These are phyloP conservation scores for Anarsia innoxiella DNA, from an alignment of 2,888 invertebrate species.

Conservation along the genomic window DNA sequence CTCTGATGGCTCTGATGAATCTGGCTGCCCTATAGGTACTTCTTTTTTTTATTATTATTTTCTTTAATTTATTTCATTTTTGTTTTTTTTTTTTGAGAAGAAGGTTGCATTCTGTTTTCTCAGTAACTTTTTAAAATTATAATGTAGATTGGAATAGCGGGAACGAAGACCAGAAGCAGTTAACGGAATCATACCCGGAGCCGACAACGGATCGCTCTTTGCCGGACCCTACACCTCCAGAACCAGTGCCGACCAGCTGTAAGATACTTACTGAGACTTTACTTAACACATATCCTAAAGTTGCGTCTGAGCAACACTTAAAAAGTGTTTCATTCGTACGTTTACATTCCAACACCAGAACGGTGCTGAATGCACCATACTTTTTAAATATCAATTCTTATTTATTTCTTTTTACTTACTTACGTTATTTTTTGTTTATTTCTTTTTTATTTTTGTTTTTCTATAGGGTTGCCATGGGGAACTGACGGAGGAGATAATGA, in stretches of 20 bases:
- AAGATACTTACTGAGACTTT: too few species aligned
- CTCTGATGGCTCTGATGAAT: constrained; percentile 58
- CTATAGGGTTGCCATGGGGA: constrained; percentile 8
- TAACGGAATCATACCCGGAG: neutral
- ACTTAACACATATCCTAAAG: too few species aligned
- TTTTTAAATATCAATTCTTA: neutral
- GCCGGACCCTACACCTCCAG: neutral
- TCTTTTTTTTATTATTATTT: constrained; percentile 14
- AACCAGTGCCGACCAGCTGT: neutral
- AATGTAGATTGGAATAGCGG: too few species aligned
- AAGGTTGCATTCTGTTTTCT: too few species aligned
- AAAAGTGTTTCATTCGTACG: too few species aligned
- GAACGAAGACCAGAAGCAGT: neutral
- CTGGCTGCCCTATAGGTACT: constrained; percentile 25
- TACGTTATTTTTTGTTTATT: constrained; percentile 7
- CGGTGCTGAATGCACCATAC: too few species aligned
- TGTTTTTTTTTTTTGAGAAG: neutral
- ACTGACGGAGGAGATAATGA: neutral
- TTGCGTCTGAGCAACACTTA: too few species aligned
- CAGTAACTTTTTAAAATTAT: too few species aligned
- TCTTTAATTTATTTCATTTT: constrained; percentile 6
- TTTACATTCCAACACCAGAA: too few species aligned
- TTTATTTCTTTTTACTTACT: constrained; percentile 1
- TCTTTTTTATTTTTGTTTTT: constrained; percentile 6
- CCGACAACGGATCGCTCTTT: neutral